These are phyloP conservation scores for Aproaerema taeniolella DNA, from an alignment of 2,888 invertebrate genomes.

Conservation along the genomic window DNA sequence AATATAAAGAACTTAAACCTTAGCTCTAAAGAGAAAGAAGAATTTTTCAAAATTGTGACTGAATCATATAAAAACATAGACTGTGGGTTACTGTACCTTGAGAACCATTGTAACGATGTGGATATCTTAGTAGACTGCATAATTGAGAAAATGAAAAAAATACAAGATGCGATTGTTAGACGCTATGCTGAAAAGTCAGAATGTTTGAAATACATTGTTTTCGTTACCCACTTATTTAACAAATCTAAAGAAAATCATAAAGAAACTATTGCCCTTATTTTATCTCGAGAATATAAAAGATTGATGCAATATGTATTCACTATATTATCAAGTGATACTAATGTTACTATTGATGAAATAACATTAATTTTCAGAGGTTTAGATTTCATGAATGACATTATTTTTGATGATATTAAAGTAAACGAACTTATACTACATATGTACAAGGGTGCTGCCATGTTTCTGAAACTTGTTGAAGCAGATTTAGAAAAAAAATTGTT, in stretches of 20 bases:
- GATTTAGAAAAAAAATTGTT: constrained; percentile 40
- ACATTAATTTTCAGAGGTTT: constrained; percentile 32
- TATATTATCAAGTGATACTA: constrained; percentile 36
- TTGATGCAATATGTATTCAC: constrained; percentile 38
- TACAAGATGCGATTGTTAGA: constrained; percentile 38
- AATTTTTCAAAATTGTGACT: constrained; percentile 31
- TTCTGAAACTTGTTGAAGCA: constrained; percentile 35
- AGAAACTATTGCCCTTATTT: constrained; percentile 24
- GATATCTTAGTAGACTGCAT: constrained; percentile 24
- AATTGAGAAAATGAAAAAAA: constrained; percentile 32
- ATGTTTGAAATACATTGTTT: constrained; percentile 41
- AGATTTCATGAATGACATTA: constrained; percentile 19
- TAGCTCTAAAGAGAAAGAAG: constrained; percentile 25
- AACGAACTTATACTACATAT: constrained; percentile 35
- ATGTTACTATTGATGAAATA: constrained; percentile 34
- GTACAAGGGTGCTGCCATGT: constrained; percentile 36
- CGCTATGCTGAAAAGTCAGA: constrained; percentile 49
- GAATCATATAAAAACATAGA: constrained; percentile 35
- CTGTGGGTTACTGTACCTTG: constrained; percentile 40
- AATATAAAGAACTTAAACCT: constrained; percentile 27
- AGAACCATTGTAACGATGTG: constrained; percentile 30
- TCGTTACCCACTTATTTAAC: constrained; percentile 34
- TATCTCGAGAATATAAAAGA: constrained; percentile 32
- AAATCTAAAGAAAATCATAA: constrained; percentile 27
- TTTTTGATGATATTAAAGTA: constrained; percentile 21